Percentiles rank a stretch among this genome's conserved stretches.
Evolutionary conservation across 1,140 invertebrate species (phyloP).

Genomic region (Trinorchestia longiramus): DNA sequence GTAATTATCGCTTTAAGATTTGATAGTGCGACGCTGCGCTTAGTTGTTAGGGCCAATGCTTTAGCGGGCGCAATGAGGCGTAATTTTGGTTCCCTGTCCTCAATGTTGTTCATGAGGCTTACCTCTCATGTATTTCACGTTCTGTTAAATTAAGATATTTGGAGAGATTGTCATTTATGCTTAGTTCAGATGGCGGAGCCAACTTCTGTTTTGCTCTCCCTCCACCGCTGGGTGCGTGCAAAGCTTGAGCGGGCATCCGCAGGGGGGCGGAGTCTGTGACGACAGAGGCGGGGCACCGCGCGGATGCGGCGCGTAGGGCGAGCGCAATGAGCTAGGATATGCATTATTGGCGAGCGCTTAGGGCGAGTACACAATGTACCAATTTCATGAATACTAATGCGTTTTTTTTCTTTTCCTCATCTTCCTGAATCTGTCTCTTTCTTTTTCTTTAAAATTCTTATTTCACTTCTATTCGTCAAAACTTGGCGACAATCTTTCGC

Average conservation of each 20-base stretch:
- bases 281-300: conserved; percentile 27
- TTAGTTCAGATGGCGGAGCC: background rate
- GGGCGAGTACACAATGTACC: conserved; percentile 59
- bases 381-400: conserved; percentile 31
- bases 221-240: background rate
- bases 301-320: conserved; percentile 64
- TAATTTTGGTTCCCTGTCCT: conserved; percentile 27
- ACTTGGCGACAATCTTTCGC: background rate
- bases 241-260: conserved; percentile 45
- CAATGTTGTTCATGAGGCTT: background rate
- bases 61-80: conserved; percentile 37
- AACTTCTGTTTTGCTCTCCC: background rate
- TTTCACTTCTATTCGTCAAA: conserved; percentile 24
- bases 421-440: background rate
- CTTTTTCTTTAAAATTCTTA: conserved; percentile 15
- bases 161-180: background rate
- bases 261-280: conserved; percentile 55
- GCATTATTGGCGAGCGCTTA: conserved; percentile 43
- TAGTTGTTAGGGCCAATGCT: conserved; percentile 28
- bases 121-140: background rate
- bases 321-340: background rate
- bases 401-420: conserved; percentile 21
- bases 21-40: conserved; percentile 37
- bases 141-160: background rate
- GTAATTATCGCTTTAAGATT: conserved; percentile 22